Conservation (phyloP, 2,888 invertebrate species). For the Acleris emargana region DNA sequence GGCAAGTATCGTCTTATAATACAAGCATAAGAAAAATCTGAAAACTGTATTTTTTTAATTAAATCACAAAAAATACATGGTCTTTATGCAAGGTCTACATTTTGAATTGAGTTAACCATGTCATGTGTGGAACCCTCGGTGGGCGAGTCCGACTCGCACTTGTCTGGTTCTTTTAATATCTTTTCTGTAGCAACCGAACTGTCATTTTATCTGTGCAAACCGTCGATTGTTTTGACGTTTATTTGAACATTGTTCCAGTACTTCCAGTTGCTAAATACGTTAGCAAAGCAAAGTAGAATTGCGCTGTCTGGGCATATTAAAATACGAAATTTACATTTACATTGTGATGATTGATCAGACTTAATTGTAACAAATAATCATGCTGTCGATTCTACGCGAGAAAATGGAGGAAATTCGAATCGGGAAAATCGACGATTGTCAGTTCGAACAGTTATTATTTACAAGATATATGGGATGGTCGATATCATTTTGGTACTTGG, state of each 20-base stretch:
- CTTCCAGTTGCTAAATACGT: constrained; percentile 22
- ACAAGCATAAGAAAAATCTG: too few species aligned
- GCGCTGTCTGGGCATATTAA: not conserved
- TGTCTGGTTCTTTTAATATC: too few species aligned
- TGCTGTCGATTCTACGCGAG: constrained; percentile 38
- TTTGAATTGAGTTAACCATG: too few species aligned
- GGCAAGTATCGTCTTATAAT: too few species aligned
- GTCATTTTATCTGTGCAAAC: constrained; percentile 6
- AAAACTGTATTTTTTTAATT: too few species aligned
- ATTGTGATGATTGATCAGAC: constrained; percentile 27
- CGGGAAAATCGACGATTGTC: constrained; percentile 76
- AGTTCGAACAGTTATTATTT: constrained; percentile 41
- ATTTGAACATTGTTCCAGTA: constrained; percentile 21
- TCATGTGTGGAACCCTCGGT: too few species aligned
- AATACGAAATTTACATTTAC: not conserved
- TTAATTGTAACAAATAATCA: constrained; percentile 14
- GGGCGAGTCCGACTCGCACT: too few species aligned
- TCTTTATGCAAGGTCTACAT: too few species aligned
- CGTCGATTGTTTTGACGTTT: constrained; percentile 30
- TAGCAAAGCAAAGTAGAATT: constrained; percentile 10
- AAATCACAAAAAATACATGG: too few species aligned
- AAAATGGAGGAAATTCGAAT: constrained; percentile 64
- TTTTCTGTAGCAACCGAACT: too few species aligned
- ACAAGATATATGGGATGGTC: not conserved
- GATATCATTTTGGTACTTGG: not conserved